Conservation (phyloP, 1,140 invertebrate genomes). For the Oreohelix idahoensis region DNA sequence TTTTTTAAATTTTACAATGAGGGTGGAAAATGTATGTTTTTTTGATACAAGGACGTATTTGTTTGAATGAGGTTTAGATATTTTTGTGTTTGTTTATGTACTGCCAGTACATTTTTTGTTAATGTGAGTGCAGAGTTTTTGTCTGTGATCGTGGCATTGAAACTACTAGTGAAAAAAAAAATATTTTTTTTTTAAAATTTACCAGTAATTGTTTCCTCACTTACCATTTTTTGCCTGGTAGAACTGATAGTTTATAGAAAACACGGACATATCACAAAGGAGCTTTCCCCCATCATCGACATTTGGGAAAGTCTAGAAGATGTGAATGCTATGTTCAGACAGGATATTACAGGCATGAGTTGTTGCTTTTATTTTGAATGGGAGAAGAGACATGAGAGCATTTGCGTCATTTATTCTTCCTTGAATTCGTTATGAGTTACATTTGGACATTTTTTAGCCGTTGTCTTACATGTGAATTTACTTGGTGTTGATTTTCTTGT, state of each 20-base stretch:
- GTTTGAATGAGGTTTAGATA: too few relatives aligned
- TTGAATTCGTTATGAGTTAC: neutral
- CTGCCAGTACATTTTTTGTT: too few relatives aligned
- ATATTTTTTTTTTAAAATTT: too few relatives aligned
- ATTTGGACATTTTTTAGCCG: neutral
- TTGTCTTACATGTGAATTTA: too few relatives aligned
- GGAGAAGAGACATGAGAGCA: too few relatives aligned
- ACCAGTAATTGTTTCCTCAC: neutral
- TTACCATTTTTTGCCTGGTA: neutral
- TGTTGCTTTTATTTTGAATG: neutral
- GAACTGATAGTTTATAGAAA: neutral
- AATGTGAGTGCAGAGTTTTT: too few relatives aligned
- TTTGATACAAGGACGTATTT: too few relatives aligned
- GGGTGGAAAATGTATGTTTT: too few relatives aligned
- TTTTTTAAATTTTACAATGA: too few relatives aligned
- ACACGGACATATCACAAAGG: neutral
- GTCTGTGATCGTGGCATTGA: too few relatives aligned
- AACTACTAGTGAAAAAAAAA: too few relatives aligned
- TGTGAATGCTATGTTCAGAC: neutral
- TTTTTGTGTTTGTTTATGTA: too few relatives aligned
- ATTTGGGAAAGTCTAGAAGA: neutral
- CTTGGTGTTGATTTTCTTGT: neutral
- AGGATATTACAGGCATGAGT: neutral
- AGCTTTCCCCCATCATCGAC: neutral
- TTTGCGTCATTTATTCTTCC: neutral